These are phyloP conservation scores for Metridium senile DNA, from an alignment of 92 coral and sea anemone genomes.

Conservation along the genomic window DNA sequence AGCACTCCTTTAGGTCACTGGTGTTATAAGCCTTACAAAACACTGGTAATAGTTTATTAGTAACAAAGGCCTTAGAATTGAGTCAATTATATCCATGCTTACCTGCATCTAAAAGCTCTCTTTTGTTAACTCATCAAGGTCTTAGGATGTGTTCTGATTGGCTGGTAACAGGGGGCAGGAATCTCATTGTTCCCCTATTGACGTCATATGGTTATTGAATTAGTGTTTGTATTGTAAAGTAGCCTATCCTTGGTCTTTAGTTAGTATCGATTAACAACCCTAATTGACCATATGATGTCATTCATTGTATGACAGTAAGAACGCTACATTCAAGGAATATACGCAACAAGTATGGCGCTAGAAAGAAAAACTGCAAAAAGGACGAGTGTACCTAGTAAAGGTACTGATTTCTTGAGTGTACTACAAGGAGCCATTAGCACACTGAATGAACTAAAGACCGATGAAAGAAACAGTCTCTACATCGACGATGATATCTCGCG, in stretches of 20 bases:
- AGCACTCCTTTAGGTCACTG: too few relatives aligned
- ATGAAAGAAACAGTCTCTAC: background rate
- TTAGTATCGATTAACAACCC: background rate
- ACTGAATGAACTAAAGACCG: background rate
- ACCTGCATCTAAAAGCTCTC: background rate
- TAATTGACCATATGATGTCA: background rate
- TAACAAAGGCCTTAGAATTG: too few relatives aligned
- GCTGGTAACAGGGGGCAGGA: background rate
- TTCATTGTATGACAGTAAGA: too few relatives aligned
- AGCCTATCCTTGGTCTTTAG: background rate
- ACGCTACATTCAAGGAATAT: too few relatives aligned
- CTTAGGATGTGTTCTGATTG: background rate
- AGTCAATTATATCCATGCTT: background rate
- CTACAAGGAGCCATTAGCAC: slow-evolving; percentile 15
- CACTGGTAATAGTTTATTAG: too few relatives aligned
- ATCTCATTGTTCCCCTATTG: background rate
- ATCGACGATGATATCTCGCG: background rate
- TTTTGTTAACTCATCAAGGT: background rate
- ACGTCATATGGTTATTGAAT: background rate
- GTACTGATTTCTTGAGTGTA: slow-evolving; percentile 8
- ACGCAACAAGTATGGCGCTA: too few relatives aligned
- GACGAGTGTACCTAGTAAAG: background rate
- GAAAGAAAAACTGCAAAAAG: background rate
- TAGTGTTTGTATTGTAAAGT: background rate
- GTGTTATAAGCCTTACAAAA: background rate